Evolutionary conservation across 2,888 invertebrate genomes (phyloP), one percentile per base, ranked within the genome.

Genomic region (Melieria crassipennis): DNA sequence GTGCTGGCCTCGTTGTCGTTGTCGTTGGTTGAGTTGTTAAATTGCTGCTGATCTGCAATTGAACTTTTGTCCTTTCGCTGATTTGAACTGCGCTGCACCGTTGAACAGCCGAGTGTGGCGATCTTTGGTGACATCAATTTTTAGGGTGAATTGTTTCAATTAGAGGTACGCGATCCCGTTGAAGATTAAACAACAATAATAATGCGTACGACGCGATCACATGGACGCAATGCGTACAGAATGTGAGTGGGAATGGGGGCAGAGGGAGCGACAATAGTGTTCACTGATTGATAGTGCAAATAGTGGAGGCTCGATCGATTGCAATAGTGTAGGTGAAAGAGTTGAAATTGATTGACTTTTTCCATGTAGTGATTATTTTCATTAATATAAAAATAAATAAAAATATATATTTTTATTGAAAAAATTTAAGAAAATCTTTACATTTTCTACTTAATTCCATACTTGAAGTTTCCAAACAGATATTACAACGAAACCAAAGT

Each of bases 51-150:
- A 77, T 78, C 71, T 77, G 76, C 73, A 73, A 73, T 76, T 81
- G 81, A 82, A 82, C 83, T 82, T 81, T 80, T 82, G 78, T 82
- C 81, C 83, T 82, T 81, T 73, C 58, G 70, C 42, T 73, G 74
- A 76, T 73, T 75, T 69, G 71, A 72, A 16, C 60, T 67, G 50
- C 48, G 50, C 50, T 30, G 42, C 60, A 67, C 46, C 58, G 57
- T 6, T 7, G 43, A 61, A 61, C 46, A 42, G 55, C 11, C 61
- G 73, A 71, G 71, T 78, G 70, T 70, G 76, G 66, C 82, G 83
- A 83, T 84, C 83, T 84, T 79, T 81, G 81, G 79, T 82, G 83
- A 83, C 84, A 83, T 81, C 82, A 85, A 85, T 85, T 85, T 84
- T 82, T 80, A 80, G 84, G 84, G 83, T 85, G 84, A 84, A 80